phyloP scores from a whole-genome alignment of 2,888 invertebrate genomes.

The Agrochola lychnidis region DNA sequence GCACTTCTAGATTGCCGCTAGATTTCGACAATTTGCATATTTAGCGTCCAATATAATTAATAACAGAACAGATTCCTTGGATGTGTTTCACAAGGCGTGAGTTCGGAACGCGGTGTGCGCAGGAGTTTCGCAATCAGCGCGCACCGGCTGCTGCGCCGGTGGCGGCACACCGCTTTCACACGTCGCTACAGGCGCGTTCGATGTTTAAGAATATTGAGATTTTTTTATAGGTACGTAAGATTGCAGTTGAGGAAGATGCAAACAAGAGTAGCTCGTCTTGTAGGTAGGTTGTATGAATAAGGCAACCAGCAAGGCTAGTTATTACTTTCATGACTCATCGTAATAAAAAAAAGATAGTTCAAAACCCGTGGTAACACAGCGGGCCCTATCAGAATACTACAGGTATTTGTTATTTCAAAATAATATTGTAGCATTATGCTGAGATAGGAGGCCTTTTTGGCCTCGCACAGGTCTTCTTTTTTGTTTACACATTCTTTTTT shows the following conservation, averaged over 20 bases:
- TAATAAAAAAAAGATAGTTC: neutral
- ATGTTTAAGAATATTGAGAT: slow-evolving; percentile 25
- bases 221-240: neutral
- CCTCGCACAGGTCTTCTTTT: too few species aligned
- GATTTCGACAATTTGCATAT: slow-evolving; percentile 30
- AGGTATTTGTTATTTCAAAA: too few species aligned
- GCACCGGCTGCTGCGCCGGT: slow-evolving; percentile 56
- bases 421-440: too few species aligned
- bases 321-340: neutral
- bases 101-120: slow-evolving; percentile 52
- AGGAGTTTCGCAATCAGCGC: slow-evolving; percentile 57
- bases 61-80: slow-evolving; percentile 48
- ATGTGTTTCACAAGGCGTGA: slow-evolving; percentile 61
- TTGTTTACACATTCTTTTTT: too few species aligned
- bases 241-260: neutral
- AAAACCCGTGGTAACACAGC: too few species aligned
- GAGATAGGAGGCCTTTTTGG: too few species aligned
- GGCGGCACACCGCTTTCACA: slow-evolving; percentile 59
- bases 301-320: neutral
- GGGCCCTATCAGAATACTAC: too few species aligned
- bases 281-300: too few species aligned
- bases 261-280: neutral
- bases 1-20: slow-evolving; percentile 5
- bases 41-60: slow-evolving; percentile 41
- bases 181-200: slow-evolving; percentile 42